A percentile compares a stretch with the other conserved stretches of the same genome.
Evolutionary conservation across 2,113 vertebrate species (phyloP).

Genomic region (Corythoichthys intestinalis): DNA sequence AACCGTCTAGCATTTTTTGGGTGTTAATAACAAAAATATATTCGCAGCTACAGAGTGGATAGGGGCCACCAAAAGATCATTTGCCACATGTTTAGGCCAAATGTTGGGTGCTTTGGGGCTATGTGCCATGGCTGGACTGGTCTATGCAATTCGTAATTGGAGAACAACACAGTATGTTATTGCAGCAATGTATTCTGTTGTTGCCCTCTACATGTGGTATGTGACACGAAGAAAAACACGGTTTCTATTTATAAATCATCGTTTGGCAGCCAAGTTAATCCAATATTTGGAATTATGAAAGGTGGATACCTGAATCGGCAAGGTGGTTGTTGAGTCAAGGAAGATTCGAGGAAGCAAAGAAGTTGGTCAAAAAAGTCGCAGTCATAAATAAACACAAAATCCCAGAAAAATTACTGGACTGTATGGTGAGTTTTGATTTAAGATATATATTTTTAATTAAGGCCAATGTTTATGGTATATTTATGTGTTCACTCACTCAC

Average conservation of each 20-base stretch:
- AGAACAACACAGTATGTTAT: conserved; percentile 67
- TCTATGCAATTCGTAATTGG: conserved; percentile 73
- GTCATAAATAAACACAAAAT: conserved; percentile 38
- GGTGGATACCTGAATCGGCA: conserved; percentile 49
- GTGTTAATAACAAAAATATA: conserved; percentile 3
- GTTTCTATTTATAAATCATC: not conserved
- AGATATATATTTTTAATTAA: not conserved
- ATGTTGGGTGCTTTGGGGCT: conserved; percentile 31
- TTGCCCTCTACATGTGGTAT: conserved; percentile 71
- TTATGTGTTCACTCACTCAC: too few relatives aligned
- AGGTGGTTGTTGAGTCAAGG: conserved; percentile 40
- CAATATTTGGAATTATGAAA: not conserved
- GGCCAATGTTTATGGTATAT: not conserved
- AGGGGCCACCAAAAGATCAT: conserved; percentile 45
- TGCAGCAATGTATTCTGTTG: conserved; percentile 32
- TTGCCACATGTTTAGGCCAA: conserved; percentile 44
- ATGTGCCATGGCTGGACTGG: conserved; percentile 59
- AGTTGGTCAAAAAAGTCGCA: conserved; percentile 32
- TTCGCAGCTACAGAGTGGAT: conserved; percentile 58
- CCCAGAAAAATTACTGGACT: conserved; percentile 25
- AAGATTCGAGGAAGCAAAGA: conserved; percentile 22
- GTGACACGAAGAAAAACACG: not conserved
- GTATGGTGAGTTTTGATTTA: not conserved
- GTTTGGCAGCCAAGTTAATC: not conserved
- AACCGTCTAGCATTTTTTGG: not conserved